Evolutionary conservation across 2,888 invertebrate species (phyloP).

Genomic region (Dusona sp.): DNA sequence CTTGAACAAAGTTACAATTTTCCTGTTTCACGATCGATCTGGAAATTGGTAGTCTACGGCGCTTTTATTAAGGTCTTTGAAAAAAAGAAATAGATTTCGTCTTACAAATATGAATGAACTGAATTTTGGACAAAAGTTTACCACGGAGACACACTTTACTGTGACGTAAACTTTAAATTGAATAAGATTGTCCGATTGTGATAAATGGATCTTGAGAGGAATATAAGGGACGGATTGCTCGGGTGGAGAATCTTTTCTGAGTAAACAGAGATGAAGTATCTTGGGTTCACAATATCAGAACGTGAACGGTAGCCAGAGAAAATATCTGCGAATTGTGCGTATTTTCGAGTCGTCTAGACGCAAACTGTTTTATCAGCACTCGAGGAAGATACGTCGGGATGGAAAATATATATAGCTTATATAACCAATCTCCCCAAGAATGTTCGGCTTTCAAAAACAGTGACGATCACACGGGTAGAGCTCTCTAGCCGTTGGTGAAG

Average conservation of each 20-base stretch:
- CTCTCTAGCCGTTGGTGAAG: slow-evolving; percentile 3
- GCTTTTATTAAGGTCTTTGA: background rate
- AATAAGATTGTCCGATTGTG: background rate
- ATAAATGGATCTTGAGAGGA: slow-evolving; percentile 17
- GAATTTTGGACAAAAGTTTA: slow-evolving; percentile 13
- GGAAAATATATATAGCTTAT: background rate
- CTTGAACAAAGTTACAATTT: background rate
- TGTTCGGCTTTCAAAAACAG: slow-evolving; percentile 83
- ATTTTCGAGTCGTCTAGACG: slow-evolving; percentile 39
- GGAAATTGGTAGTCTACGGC: background rate
- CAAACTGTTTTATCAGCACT: slow-evolving; percentile 35
- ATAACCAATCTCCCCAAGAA: slow-evolving; percentile 77
- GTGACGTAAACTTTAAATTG: background rate
- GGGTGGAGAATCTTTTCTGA: slow-evolving; percentile 40
- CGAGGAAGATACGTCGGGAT: background rate
- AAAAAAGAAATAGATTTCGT: background rate
- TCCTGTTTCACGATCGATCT: background rate
- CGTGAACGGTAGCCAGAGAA: slow-evolving; percentile 40
- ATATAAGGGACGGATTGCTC: background rate
- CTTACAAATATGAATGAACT: background rate
- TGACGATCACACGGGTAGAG: slow-evolving; percentile 75
- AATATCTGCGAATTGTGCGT: slow-evolving; percentile 48
- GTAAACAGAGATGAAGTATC: slow-evolving; percentile 15
- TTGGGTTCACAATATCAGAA: slow-evolving; percentile 9
- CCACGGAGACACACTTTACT: background rate